phyloP scores from a whole-genome alignment of 2,797 vertebrate genomes.

The Melanotaenia trifasciata region DNA sequence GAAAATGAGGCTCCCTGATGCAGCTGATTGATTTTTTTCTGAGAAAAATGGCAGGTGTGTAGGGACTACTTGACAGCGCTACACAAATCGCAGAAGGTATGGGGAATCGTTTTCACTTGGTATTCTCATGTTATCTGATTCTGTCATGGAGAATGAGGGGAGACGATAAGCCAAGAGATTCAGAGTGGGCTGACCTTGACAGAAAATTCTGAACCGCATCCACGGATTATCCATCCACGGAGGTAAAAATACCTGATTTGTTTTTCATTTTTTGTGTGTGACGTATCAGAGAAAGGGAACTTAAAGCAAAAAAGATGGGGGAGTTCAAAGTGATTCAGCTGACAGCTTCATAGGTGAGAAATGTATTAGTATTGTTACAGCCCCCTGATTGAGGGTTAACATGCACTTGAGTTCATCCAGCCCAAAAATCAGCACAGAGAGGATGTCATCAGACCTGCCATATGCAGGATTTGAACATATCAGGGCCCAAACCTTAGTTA shows the following conservation, averaged over 20 bases:
- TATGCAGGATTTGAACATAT: constrained; percentile 12
- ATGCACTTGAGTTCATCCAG: constrained; percentile 23
- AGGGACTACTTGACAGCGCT: constrained; percentile 58
- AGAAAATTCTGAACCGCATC: constrained; percentile 35
- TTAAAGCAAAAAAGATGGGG: constrained; percentile 18
- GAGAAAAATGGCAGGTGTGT: constrained; percentile 76
- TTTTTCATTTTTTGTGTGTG: background rate
- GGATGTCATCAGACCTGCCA: constrained; percentile 21
- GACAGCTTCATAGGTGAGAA: constrained; percentile 27
- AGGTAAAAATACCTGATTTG: constrained; percentile 7
- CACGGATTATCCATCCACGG: constrained; percentile 30
- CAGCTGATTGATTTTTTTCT: constrained; percentile 78
- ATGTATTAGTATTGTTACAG: constrained; percentile 22
- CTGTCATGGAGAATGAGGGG: constrained; percentile 37
- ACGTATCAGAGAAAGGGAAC: constrained; percentile 20
- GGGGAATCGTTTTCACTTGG: constrained; percentile 58
- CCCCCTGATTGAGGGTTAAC: constrained; percentile 21
- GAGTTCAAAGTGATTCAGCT: constrained; percentile 10
- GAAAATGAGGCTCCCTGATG: constrained; percentile 76
- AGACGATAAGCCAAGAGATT: constrained; percentile 19
- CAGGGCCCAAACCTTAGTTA: constrained; percentile 14
- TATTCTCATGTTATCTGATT: constrained; percentile 49
- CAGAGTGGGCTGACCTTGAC: constrained; percentile 52
- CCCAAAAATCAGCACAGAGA: constrained; percentile 1
- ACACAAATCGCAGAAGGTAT: constrained; percentile 56